Evolutionary conservation across 2,113 vertebrate genomes (phyloP).

Genomic region (Drymodes brunneopygia): DNA sequence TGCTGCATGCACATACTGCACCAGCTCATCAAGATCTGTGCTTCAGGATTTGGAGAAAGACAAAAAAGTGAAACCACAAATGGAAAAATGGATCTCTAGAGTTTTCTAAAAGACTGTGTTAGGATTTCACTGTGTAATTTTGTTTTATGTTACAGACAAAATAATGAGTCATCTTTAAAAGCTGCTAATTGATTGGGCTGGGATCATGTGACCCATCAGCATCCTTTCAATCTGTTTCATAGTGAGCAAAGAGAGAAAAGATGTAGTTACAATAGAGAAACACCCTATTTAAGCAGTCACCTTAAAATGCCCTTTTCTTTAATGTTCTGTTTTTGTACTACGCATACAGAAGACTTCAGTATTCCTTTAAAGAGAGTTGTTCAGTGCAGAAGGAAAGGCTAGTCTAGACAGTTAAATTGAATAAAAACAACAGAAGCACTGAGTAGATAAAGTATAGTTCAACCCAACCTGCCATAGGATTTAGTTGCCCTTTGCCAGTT

Average conservation of each 20-base stretch:
- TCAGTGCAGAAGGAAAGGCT: background rate
- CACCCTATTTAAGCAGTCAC: background rate
- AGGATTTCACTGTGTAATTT: slow-evolving; percentile 1
- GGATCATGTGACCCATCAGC: background rate
- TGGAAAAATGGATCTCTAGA: slow-evolving; percentile 8
- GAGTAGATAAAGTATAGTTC: background rate
- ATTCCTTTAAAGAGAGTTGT: background rate
- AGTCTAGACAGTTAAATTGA: background rate
- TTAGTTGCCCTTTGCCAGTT: background rate
- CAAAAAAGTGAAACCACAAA: slow-evolving; percentile 23
- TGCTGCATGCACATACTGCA: background rate
- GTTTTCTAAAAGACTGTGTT: slow-evolving; percentile 1
- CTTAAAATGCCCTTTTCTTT: background rate
- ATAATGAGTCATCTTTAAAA: slow-evolving; percentile 46
- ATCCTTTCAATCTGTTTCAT: background rate
- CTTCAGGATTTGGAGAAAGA: background rate
- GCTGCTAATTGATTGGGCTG: slow-evolving; percentile 13
- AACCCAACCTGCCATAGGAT: background rate
- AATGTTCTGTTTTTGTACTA: background rate
- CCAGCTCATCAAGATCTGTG: background rate
- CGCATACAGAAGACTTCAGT: background rate
- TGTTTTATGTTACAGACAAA: slow-evolving; percentile 41
- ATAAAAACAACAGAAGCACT: background rate
- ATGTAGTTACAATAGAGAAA: background rate
- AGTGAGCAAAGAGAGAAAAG: background rate